Evolutionary conservation across 1,140 invertebrate genomes (phyloP).

Genomic region (Prorops nasuta): DNA sequence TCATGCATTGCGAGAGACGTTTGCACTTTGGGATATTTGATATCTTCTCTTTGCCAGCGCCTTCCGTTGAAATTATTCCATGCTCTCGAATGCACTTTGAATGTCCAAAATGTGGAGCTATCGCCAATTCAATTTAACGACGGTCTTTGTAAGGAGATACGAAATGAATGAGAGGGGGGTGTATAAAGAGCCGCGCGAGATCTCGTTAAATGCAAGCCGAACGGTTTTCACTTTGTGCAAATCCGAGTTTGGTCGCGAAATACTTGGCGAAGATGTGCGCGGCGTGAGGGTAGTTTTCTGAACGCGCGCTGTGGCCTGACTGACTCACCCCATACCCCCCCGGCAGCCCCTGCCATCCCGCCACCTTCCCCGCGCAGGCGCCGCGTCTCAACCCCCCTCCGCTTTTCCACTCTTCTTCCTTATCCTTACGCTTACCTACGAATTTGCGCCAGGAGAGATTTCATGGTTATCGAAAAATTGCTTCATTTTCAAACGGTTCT

Average conservation of each 20-base stretch:
- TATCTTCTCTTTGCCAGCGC: too few species aligned
- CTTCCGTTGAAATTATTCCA: too few species aligned
- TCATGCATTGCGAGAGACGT: too few species aligned
- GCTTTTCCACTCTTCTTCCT: not conserved
- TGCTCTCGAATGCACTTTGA: too few species aligned
- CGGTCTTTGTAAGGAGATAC: too few species aligned
- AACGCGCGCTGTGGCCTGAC: slow-evolving; percentile 56
- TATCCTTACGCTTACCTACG: slow-evolving; percentile 16
- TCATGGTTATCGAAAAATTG: not conserved
- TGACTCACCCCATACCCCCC: slow-evolving; percentile 54
- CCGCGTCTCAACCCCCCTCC: slow-evolving; percentile 10
- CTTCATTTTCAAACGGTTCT: not conserved
- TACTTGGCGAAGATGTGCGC: slow-evolving; percentile 15
- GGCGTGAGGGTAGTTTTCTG: slow-evolving; percentile 49
- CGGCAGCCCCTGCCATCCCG: slow-evolving; percentile 21
- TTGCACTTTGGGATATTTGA: too few species aligned
- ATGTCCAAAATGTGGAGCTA: too few species aligned
- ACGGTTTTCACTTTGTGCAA: too few species aligned
- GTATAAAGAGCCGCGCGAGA: too few species aligned
- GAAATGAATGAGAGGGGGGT: too few species aligned
- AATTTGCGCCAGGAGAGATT: slow-evolving; percentile 29
- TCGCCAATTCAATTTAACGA: too few species aligned
- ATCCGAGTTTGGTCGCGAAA: slow-evolving; percentile 4
- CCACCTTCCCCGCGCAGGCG: slow-evolving; percentile 37
- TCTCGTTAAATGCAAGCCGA: too few species aligned